phyloP scores from a whole-genome alignment of 2,113 vertebrate genomes.

The Neofelis nebulosa region DNA sequence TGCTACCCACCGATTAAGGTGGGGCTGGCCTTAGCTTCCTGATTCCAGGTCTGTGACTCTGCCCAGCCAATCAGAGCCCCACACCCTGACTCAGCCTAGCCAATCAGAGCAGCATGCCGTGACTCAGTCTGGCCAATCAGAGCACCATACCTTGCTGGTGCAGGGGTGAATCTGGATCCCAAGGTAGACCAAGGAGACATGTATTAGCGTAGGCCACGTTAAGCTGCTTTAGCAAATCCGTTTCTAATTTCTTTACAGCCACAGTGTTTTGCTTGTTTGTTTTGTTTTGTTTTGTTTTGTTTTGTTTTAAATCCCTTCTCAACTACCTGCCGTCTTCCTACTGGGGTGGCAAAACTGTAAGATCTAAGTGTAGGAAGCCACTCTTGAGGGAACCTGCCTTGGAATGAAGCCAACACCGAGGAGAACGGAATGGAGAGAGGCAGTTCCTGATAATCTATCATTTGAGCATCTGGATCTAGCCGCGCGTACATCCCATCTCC shows the following conservation, averaged over 20 bases:
- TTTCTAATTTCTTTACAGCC: background rate
- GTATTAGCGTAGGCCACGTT: background rate
- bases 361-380: background rate
- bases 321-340: background rate
- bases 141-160: background rate
- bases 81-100: background rate
- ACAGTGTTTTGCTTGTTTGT: background rate
- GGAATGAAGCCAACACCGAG: background rate
- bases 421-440: background rate
- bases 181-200: background rate
- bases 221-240: background rate
- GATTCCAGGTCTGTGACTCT: background rate
- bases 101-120: background rate
- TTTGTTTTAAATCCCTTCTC: background rate
- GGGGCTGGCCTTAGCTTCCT: background rate
- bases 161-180: too few species aligned
- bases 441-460: background rate
- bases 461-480: background rate
- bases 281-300: background rate
- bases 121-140: background rate
- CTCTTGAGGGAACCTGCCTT: background rate
- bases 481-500: background rate
- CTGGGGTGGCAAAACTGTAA: background rate
- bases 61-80: background rate
- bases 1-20: background rate